Base-by-base conservation (phyloP, 2,113 vertebrate genomes). In the Ochotona curzoniae region DNA sequence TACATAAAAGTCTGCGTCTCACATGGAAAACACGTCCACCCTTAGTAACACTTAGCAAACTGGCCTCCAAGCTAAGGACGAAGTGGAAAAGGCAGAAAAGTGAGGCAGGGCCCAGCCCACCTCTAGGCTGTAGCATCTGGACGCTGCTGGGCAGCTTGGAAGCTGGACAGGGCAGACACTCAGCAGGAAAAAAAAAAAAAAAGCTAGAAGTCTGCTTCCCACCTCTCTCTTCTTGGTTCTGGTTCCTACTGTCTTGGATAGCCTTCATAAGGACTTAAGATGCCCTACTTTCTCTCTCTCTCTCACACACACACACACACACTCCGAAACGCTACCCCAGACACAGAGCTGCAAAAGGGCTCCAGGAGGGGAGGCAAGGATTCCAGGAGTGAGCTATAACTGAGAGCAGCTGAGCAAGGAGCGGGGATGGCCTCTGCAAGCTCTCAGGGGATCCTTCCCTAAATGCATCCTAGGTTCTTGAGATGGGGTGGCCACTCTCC, bases 1-100 rank as follows among this genome's bases (percentile, higher is more conserved):
- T 78, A 87, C 83, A 93, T 79, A 93, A 83, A 57, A 89, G 28
- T 76, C 91, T 95, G 83, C 14, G 76, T 28, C 51, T 64, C 23
- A 82, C 26, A 60, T 80, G 70, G 75, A 67, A 28, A 32, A 86
- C 88, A 91, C 54, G 21, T 60, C 5, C 9, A 73, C 18, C 32
- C 15, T 8, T 21, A 57, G 14, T 91, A 54, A 32, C 54, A 12
- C 82, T 84, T 87, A 85, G 84, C 81, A 94, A 89, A 30, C 89
- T 69, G 49, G 30, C n/a, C 75, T 87, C 69, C 10, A 21, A 61
- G 18, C 18, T 71, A 66, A 81, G 44, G 61, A 76, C 81, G 82
- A 71, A 51, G 25, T 20, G 66, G 35, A 32, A 74, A 89, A 49
- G 26, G 6, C 35, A 25, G 12, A 61, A 12, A 38, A 60, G 9